A percentile compares a stretch with the other conserved stretches of the same genome.
Conservation (phyloP, 92 coral and sea anemone species). For the Epizoanthus illoricatus region DNA sequence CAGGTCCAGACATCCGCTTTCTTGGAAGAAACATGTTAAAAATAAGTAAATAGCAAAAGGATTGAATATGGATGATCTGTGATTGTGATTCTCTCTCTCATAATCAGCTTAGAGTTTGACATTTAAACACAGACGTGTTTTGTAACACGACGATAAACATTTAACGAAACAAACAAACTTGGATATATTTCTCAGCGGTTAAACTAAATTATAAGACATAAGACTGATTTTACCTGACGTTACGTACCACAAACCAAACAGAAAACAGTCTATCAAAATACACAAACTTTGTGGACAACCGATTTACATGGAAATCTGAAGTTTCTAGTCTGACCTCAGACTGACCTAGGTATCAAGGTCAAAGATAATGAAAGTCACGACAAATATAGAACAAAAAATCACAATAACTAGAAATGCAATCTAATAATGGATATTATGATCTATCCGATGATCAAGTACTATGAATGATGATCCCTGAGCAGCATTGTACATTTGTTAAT, state of each 20-base stretch:
- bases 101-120: slow-evolving; percentile 16
- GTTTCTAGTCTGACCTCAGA: neutral
- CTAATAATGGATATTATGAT: no score
- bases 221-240: slow-evolving; percentile 18
- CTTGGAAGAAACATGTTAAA: neutral
- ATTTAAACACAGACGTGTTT: slow-evolving; percentile 22
- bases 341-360: slow-evolving; percentile 21
- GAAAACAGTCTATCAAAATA: slow-evolving; percentile 11
- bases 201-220: neutral
- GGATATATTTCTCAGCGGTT: neutral
- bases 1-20: neutral
- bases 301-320: slow-evolving; percentile 20
- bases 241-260: slow-evolving; percentile 14
- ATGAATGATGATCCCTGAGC: neutral
- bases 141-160: slow-evolving; percentile 12
- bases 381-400: neutral
- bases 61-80: slow-evolving; percentile 8
- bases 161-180: slow-evolving; percentile 20
- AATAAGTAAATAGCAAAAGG: slow-evolving; percentile 4
- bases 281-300: neutral
- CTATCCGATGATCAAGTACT: no score
- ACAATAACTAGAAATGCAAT: neutral
- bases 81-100: neutral
- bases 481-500: no score
- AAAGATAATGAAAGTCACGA: neutral